phyloP scores from a whole-genome alignment of 2,797 vertebrate species.

The Apodemus agrarius region DNA sequence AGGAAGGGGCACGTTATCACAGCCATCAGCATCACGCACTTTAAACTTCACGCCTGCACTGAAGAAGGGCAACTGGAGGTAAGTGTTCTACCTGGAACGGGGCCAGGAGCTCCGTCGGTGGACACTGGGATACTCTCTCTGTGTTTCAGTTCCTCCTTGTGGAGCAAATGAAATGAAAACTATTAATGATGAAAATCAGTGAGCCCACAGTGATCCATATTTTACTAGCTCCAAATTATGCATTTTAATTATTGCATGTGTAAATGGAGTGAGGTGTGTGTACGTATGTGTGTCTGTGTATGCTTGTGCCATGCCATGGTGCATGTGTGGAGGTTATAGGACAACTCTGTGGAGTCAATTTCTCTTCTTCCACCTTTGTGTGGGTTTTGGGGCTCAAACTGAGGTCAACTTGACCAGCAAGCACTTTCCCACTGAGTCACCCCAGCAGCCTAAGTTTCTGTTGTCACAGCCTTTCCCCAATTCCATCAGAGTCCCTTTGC shows the following conservation, averaged over 20 bases:
- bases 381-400: not conserved
- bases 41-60: constrained; percentile 97
- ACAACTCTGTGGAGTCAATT: not conserved
- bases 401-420: not conserved
- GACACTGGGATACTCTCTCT: not conserved
- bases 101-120: accelerated
- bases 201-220: not conserved
- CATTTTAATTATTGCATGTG: not conserved
- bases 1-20: constrained; percentile 96
- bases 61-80: constrained; percentile 97
- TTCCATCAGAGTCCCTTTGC: not conserved
- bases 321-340: not conserved
- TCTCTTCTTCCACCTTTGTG: not conserved
- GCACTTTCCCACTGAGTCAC: not conserved
- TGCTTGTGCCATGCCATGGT: too few species aligned
- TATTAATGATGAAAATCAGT: not conserved
- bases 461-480: not conserved
- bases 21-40: constrained; percentile 96
- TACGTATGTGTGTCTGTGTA: too few species aligned
- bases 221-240: not conserved
- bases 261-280: not conserved
- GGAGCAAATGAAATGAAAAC: not conserved
- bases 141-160: not conserved
- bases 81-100: not conserved
- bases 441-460: not conserved